Conservation (phyloP, 2,113 vertebrate genomes). For the Eonycteris spelaea region DNA sequence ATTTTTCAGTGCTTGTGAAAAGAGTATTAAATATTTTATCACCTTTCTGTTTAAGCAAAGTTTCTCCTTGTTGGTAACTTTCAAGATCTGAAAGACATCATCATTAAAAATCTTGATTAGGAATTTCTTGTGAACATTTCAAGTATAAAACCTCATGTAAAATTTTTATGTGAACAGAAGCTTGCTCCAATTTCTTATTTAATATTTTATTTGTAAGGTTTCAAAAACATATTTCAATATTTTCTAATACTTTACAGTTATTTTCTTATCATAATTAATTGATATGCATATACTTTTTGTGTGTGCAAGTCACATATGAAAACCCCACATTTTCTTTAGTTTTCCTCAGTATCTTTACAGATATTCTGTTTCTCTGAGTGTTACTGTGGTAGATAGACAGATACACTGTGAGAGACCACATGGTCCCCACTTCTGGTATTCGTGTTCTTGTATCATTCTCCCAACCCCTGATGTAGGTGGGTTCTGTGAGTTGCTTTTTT, state of each 20-base stretch:
- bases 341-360: neutral
- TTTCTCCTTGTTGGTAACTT: conserved; percentile 44
- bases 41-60: conserved; percentile 47
- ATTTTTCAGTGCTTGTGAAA: conserved; percentile 51
- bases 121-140: conserved; percentile 20
- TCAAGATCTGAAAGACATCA: conserved; percentile 9
- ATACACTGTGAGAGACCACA: neutral
- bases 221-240: neutral
- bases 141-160: neutral
- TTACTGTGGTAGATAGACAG: neutral
- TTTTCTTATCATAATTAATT: neutral
- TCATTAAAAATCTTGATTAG: conserved; percentile 38
- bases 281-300: neutral
- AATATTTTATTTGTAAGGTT: conserved; percentile 14
- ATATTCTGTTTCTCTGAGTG: neutral
- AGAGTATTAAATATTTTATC: conserved; percentile 64
- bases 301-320: neutral
- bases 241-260: neutral
- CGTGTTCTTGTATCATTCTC: neutral
- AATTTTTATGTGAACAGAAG: conserved; percentile 14
- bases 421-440: neutral
- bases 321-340: neutral
- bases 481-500: neutral
- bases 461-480: neutral
- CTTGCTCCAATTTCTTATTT: neutral